Conservation (phyloP, 2,113 vertebrate genomes). For the Globicephala melas region DNA sequence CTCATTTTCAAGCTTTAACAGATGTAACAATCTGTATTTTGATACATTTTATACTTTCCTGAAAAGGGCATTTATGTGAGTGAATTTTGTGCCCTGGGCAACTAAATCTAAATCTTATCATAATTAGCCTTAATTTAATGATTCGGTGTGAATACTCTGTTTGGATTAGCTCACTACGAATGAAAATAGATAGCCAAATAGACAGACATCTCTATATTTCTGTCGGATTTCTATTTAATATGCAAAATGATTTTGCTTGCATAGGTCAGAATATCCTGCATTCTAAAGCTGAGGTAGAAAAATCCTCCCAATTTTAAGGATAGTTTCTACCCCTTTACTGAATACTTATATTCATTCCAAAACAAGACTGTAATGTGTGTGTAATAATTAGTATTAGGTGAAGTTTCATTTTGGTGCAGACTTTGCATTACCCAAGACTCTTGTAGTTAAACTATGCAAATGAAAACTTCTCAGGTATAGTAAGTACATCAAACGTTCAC, state of each 20-base stretch:
- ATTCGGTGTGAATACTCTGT: neutral
- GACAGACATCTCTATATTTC: neutral
- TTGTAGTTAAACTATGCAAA: neutral
- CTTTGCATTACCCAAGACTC: neutral
- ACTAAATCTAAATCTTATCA: neutral
- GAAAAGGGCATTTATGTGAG: neutral
- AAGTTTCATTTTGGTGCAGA: neutral
- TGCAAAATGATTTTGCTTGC: neutral
- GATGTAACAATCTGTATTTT: neutral
- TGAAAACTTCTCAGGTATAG: neutral
- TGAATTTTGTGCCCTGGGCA: neutral
- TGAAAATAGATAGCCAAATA: neutral
- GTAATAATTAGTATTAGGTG: neutral
- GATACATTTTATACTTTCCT: neutral
- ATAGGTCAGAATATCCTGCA: neutral
- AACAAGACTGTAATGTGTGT: neutral
- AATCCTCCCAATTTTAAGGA: neutral
- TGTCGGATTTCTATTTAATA: neutral
- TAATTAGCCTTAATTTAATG: neutral
- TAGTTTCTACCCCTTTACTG: neutral
- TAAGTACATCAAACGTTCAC: neutral
- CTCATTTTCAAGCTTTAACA: neutral
- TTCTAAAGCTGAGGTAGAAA: neutral
- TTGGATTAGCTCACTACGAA: neutral
- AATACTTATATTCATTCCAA: neutral